Evolutionary conservation across 2,888 invertebrate species (phyloP), one percentile per base, ranked within the genome.

Genomic region (Rhamnusium bicolor): DNA sequence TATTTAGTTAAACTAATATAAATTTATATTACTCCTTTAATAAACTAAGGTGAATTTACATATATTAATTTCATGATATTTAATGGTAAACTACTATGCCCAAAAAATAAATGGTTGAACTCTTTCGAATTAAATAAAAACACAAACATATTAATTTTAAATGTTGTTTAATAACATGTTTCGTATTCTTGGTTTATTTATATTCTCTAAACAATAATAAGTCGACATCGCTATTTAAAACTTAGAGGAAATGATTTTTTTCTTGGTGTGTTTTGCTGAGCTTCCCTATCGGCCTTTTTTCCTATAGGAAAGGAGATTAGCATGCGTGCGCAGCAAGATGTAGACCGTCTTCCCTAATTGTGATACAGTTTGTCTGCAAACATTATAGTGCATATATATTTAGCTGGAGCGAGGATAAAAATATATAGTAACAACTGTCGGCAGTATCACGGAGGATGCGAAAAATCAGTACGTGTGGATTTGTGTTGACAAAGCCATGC

Each of bases 121-220:
- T 40, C 3, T 10, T 40, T 40, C 1, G 8, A 32, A 32, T 32
- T 32, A 32, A 32, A 32, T 8, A n/a, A 40, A 40, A 40, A 40
- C 40, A 40, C 40, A n/a, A n/a, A 40, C 32, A 29, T 32, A 40
- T 40, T 40, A n/a, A n/a, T 40, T 40, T 40, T 40, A 32, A 10
- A 8, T 32, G 32, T n/a, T 40, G n/a, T 12, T n/a, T 40, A 40
- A 40, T 12, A 12, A 40, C 40, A 40, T 40, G 10, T 40, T 40
- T 40, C 40, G 40, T 40, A n/a, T n/a, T 40, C 40, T 40, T 40
- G 40, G 10, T 40, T 40, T 40, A 40, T 40, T 54, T 54, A 54
- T 54, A 54, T 24, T 24, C 54, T 54, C 24, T 54, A 12, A 54
- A 19, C 21, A 54, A 27, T 54, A 54, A 54, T 24, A 54, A 51